Evolutionary conservation across 2,888 invertebrate genomes (phyloP).

Genomic region (Thyatira batis): DNA sequence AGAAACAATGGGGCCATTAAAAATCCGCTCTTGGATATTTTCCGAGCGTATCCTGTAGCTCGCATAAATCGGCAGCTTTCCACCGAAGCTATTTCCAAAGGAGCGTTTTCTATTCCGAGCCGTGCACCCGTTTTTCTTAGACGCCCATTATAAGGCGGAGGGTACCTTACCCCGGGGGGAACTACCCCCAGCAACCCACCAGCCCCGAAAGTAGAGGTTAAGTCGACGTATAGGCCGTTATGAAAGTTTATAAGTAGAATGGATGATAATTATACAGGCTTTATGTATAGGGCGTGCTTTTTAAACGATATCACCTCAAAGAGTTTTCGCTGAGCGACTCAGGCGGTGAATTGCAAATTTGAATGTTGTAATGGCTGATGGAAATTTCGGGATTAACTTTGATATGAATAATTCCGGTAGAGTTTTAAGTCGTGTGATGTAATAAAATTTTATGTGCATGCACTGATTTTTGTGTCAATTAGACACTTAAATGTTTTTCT

Average conservation of each 20-base stretch:
- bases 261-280: conserved; percentile 80
- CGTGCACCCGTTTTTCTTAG: conserved; percentile 82
- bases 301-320: conserved; percentile 70
- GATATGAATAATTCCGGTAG: background rate
- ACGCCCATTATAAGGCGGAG: conserved; percentile 76
- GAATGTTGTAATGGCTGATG: conserved; percentile 10
- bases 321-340: conserved; percentile 39
- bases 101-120: conserved; percentile 81
- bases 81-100: conserved; percentile 81
- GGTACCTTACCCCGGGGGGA: conserved; percentile 47
- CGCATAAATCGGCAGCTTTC: conserved; percentile 81
- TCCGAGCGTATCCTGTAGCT: conserved; percentile 78
- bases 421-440: background rate
- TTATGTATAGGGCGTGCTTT: conserved; percentile 75
- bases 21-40: conserved; percentile 81
- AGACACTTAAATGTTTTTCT: too few relatives aligned
- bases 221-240: conserved; percentile 82
- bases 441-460: background rate
- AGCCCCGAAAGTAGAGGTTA: conserved; percentile 77
- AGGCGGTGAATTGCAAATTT: conserved; percentile 49
- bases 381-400: background rate
- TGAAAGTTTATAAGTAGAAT: conserved; percentile 82
- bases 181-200: conserved; percentile 20
- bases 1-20: conserved; percentile 81
- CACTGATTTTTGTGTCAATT: background rate